Percentiles rank a stretch among this genome's conserved stretches.
These are phyloP conservation scores for Sebastes glaucus DNA, from an alignment of 2,797 vertebrate species.

Conservation along the genomic window DNA sequence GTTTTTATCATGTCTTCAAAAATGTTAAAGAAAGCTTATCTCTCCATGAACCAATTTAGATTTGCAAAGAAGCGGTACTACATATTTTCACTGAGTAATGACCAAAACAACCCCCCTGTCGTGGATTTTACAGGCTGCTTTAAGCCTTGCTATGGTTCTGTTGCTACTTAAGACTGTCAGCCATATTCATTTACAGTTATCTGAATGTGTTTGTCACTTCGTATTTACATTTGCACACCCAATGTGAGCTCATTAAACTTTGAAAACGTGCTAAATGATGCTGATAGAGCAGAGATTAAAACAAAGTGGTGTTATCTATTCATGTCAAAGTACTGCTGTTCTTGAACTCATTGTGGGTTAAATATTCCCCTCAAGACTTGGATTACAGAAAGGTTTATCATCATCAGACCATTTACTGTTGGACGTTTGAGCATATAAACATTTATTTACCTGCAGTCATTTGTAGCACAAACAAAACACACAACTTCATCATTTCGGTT, in stretches of 20 bases:
- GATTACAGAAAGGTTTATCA: background rate
- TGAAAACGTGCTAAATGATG: background rate
- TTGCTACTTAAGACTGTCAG: constrained; percentile 3
- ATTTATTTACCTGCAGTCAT: background rate
- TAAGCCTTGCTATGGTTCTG: background rate
- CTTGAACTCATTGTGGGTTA: background rate
- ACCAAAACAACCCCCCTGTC: constrained; percentile 21
- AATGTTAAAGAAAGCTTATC: constrained; percentile 35
- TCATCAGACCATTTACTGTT: background rate
- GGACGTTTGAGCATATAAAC: background rate
- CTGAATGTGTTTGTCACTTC: constrained; percentile 3
- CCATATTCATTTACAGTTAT: constrained; percentile 5
- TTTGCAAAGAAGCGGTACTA: constrained; percentile 12
- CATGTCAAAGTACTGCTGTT: background rate
- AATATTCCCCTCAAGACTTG: background rate
- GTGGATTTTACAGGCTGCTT: constrained; percentile 7
- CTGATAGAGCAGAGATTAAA: background rate
- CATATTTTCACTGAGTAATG: constrained; percentile 28
- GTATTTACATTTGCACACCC: constrained; percentile 18
- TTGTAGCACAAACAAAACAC: background rate
- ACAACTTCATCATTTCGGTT: constrained; percentile 1
- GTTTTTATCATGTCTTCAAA: constrained; percentile 42
- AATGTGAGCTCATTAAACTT: background rate
- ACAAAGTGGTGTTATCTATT: background rate
- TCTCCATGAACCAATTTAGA: constrained; percentile 20